Evolutionary conservation across 2,888 invertebrate species (phyloP).

Genomic region (Blomia tropicalis): DNA sequence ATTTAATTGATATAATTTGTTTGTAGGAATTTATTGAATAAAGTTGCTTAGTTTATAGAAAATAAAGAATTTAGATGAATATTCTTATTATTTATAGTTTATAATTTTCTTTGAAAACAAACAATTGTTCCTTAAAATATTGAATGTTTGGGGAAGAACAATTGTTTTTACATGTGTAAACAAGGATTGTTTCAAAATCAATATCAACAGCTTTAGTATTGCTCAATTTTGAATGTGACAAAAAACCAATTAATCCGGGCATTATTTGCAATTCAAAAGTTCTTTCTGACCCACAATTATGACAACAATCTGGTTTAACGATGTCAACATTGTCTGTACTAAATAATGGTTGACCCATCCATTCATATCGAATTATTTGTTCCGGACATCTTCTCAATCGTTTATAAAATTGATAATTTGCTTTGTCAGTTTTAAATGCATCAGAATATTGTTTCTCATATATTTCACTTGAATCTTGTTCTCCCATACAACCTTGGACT

Average conservation of each 20-base stretch:
- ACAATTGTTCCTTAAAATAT: not conserved
- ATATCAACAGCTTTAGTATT: constrained; percentile 38
- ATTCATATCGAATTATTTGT: constrained; percentile 23
- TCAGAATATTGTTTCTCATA: constrained; percentile 16
- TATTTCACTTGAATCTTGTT: constrained; percentile 8
- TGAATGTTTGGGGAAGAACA: not conserved
- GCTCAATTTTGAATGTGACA: constrained; percentile 36
- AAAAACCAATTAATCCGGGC: constrained; percentile 49
- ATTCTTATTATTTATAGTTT: too few species aligned
- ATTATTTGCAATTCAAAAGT: constrained; percentile 68
- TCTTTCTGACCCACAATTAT: constrained; percentile 52
- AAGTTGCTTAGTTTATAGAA: not conserved
- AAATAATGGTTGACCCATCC: constrained; percentile 17
- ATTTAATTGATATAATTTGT: not conserved
- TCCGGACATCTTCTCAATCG: constrained; percentile 14
- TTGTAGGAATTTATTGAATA: not conserved
- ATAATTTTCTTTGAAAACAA: constrained; percentile 12
- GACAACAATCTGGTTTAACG: constrained; percentile 38
- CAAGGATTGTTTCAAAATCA: constrained; percentile 69
- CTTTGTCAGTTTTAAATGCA: constrained; percentile 14
- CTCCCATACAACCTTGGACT: not conserved
- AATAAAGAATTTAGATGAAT: too few species aligned
- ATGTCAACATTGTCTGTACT: constrained; percentile 1
- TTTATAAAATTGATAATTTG: constrained; percentile 22
- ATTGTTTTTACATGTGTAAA: constrained; percentile 52